Conservation (phyloP, 2,797 vertebrate genomes). For the Pterois miles region DNA sequence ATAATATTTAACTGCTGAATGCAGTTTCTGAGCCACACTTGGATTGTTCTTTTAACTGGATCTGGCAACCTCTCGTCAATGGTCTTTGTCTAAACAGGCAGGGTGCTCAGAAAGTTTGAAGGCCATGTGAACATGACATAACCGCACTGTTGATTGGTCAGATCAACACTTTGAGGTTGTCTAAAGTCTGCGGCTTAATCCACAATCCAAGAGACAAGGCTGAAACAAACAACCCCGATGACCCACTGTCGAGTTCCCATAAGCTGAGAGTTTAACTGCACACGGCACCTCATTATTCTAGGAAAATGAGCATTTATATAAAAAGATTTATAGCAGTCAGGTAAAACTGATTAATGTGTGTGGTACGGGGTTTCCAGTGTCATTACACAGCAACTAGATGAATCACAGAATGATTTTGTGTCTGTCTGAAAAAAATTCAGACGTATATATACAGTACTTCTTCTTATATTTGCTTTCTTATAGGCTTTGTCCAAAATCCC, state of each 20-base stretch:
- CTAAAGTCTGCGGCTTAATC: slow-evolving; percentile 47
- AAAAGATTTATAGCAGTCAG: neutral
- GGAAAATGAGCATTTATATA: neutral
- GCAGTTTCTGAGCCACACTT: neutral
- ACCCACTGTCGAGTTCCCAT: slow-evolving; percentile 39
- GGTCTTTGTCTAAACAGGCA: slow-evolving; percentile 49
- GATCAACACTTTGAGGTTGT: slow-evolving; percentile 39
- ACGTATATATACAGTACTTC: too few relatives aligned
- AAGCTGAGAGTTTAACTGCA: slow-evolving; percentile 21
- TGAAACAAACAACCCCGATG: slow-evolving; percentile 38
- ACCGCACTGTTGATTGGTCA: slow-evolving; percentile 30
- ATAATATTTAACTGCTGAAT: neutral
- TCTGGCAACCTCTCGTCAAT: slow-evolving; percentile 48
- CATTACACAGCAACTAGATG: neutral
- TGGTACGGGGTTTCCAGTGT: neutral
- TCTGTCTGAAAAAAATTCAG: too few relatives aligned
- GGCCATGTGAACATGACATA: slow-evolving; percentile 34
- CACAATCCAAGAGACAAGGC: slow-evolving; percentile 45
- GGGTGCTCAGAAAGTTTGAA: too few relatives aligned
- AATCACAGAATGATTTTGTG: neutral
- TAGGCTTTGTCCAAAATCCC: accelerated
- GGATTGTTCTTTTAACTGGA: slow-evolving; percentile 32
- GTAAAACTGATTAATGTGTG: neutral
- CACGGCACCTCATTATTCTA: neutral
- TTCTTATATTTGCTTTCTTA: too few relatives aligned